A percentile compares a stretch with the other conserved stretches of the same genome.
Evolutionary conservation across 2,888 invertebrate genomes (phyloP).

Genomic region (Coenonympha arcania): DNA sequence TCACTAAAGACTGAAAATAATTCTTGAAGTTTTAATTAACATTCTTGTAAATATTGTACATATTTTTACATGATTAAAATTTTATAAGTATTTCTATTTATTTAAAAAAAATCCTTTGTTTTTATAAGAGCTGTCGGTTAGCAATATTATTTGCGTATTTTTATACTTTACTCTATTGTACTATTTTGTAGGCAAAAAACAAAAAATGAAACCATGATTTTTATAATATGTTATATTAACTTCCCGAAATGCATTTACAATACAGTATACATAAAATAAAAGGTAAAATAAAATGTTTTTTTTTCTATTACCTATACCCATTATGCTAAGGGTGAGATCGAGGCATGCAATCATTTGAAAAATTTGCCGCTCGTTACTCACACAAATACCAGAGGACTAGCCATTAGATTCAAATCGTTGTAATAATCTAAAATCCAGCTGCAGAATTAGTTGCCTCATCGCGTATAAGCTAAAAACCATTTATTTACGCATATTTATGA

Average conservation of each 20-base stretch:
- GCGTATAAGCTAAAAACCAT: no score
- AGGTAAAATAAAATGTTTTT: constrained; percentile 27
- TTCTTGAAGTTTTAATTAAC: constrained; percentile 19
- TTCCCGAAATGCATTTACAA: constrained; percentile 60
- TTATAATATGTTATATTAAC: constrained; percentile 47
- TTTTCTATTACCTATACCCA: constrained; percentile 13
- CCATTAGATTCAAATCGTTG: no score
- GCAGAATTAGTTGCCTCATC: no score
- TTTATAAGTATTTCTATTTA: constrained; percentile 25
- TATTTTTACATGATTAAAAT: constrained; percentile 19
- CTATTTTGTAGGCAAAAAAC: neutral
- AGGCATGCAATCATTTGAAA: no score
- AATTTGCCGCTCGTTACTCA: no score
- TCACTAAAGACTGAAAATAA: constrained; percentile 35
- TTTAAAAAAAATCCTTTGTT: constrained; percentile 19
- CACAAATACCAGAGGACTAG: no score
- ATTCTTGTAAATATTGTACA: constrained; percentile 33
- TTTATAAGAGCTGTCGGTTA: constrained; percentile 15
- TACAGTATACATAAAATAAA: constrained; percentile 39
- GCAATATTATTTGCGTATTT: constrained; percentile 3
- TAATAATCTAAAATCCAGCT: no score
- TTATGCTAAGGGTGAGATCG: constrained; percentile 1
- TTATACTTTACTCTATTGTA: neutral
- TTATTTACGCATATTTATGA: no score
- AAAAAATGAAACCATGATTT: constrained; percentile 30